These are phyloP conservation scores for Mastacembelus armatus DNA, from an alignment of 2,797 vertebrate species.

Conservation along the genomic window DNA sequence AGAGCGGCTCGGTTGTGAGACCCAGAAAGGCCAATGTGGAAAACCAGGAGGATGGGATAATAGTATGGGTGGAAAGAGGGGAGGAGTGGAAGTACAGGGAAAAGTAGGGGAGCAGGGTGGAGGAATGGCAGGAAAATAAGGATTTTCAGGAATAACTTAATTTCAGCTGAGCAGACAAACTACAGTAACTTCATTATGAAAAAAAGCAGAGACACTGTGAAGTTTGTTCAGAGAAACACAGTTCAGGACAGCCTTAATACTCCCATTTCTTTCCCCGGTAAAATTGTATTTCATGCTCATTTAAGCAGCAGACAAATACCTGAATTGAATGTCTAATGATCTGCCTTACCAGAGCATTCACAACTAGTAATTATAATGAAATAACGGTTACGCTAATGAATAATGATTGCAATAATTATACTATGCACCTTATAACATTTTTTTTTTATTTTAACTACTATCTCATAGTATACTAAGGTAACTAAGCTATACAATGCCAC, in stretches of 20 bases:
- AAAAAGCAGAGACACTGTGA: conserved; percentile 37
- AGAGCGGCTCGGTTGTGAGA: conserved; percentile 74
- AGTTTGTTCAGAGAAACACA: conserved; percentile 47
- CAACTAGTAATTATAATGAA: conserved; percentile 15
- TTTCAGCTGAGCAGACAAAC: conserved; percentile 77
- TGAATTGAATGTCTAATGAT: conserved; percentile 34
- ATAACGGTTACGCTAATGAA: conserved; percentile 14
- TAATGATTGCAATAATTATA: conserved; percentile 22
- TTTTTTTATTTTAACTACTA: conserved; percentile 30
- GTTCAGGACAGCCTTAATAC: conserved; percentile 48
- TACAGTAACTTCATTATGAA: conserved; percentile 62
- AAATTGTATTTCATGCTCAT: conserved; percentile 56
- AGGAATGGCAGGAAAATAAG: conserved; percentile 46
- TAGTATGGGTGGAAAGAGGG: conserved; percentile 67
- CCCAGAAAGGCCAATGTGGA: conserved; percentile 77
- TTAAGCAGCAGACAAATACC: conserved; percentile 49
- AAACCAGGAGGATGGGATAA: conserved; percentile 68
- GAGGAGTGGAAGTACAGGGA: conserved; percentile 53
- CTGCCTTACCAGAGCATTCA: conserved; percentile 22
- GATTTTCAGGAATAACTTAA: conserved; percentile 74
- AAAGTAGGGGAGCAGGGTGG: conserved; percentile 53
- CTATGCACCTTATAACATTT: neutral
- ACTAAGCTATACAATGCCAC: conserved; percentile 34
- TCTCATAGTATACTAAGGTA: conserved; percentile 16
- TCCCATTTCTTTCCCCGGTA: conserved; percentile 32